phyloP scores from a whole-genome alignment of 2,888 invertebrate species.

The Aspidiotus destructor region DNA sequence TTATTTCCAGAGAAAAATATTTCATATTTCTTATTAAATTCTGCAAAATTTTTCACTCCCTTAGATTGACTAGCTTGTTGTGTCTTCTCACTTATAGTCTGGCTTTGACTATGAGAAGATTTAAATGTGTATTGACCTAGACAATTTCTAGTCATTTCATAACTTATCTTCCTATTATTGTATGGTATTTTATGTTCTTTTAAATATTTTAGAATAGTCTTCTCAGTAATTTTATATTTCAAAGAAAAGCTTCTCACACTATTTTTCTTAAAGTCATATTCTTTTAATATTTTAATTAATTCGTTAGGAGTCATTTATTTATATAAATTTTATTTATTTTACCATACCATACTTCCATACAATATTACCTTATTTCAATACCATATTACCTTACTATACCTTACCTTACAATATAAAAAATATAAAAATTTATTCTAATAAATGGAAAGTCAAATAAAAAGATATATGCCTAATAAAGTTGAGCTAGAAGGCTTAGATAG shows the following conservation, averaged over 20 bases:
- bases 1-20: constrained; percentile 1
- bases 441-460: too few species aligned
- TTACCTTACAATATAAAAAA: constrained; percentile 18
- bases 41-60: constrained; percentile 11
- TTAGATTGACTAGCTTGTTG: neutral
- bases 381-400: too few species aligned
- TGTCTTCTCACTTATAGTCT: neutral
- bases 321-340: constrained; percentile 9
- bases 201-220: constrained; percentile 16
- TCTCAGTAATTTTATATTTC: too few species aligned
- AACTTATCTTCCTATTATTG: constrained; percentile 16
- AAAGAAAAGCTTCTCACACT: too few species aligned
- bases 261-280: too few species aligned
- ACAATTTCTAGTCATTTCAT: constrained; percentile 17
- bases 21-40: constrained; percentile 10
- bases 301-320: too few species aligned
- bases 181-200: constrained; percentile 17
- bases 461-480: too few species aligned
- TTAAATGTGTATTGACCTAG: constrained; percentile 12
- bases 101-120: neutral
- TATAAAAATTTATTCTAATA: too few species aligned
- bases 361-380: too few species aligned
- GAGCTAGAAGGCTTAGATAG: too few species aligned
- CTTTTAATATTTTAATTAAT: too few species aligned
- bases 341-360: constrained; percentile 19